Conservation (phyloP, 2,888 invertebrate species). For the Cabera pusaria region DNA sequence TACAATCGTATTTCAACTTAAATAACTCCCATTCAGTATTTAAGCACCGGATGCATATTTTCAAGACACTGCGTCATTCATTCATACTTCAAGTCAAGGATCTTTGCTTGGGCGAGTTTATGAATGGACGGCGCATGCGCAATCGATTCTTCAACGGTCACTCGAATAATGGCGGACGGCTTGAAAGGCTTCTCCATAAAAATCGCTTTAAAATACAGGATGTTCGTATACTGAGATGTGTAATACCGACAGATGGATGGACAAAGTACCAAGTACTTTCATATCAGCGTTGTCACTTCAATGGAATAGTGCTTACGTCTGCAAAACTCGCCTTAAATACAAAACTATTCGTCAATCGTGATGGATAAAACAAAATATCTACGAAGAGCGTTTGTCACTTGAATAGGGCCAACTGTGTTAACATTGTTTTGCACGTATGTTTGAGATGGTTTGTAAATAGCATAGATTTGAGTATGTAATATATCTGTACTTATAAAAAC, state of each 20-base stretch:
- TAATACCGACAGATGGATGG: background rate
- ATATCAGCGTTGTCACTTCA: too few relatives aligned
- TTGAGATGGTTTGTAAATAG: too few relatives aligned
- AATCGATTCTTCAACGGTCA: constrained; percentile 59
- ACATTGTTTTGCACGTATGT: too few relatives aligned
- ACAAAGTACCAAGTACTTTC: too few relatives aligned
- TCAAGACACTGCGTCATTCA: constrained; percentile 24
- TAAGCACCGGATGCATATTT: constrained; percentile 20
- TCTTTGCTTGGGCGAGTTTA: constrained; percentile 45
- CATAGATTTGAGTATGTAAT: too few relatives aligned
- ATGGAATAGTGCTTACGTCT: too few relatives aligned
- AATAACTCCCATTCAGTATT: constrained; percentile 15
- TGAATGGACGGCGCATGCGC: constrained; percentile 53
- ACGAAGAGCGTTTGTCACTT: too few relatives aligned
- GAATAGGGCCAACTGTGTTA: too few relatives aligned
- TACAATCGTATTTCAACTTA: constrained; percentile 16
- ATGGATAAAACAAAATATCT: too few relatives aligned
- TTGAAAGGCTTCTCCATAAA: constrained; percentile 55
- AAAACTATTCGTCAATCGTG: too few relatives aligned
- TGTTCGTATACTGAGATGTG: constrained; percentile 14
- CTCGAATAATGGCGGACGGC: constrained; percentile 46
- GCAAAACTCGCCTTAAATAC: too few relatives aligned
- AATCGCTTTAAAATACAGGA: constrained; percentile 35
- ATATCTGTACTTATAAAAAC: too few relatives aligned
- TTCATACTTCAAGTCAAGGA: constrained; percentile 39